Base-by-base conservation (phyloP, 2,888 invertebrate genomes). In the Ophion obscuratus region DNA sequence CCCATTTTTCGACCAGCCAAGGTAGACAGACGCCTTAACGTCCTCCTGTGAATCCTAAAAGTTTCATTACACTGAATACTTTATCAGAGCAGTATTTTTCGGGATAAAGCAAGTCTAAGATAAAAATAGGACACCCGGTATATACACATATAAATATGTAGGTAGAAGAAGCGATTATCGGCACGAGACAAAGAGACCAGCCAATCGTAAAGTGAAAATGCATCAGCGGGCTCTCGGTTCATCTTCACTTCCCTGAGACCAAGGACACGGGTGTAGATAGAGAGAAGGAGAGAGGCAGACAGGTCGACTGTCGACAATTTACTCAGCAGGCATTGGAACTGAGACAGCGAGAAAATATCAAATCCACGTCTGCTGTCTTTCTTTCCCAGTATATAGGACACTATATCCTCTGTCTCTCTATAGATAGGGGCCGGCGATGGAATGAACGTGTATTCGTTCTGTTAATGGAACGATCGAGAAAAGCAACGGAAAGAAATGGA, bases 141-240 rank as follows among this genome's bases (percentile, higher is more conserved):
- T 36, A 36, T 36, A 36, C 6, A 36, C 6, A 71, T 24, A 24
- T 47, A 14, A 14, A 47, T 47, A 47, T 47, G 44, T 74, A 79
- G 75, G 82, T 83, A 75, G 84, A 81, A 66, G 83, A 88, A 89
- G 88, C 90, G 88, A 89, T 91, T 91, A 90, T 86, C 86, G 88
- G 79, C 61, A 44, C 14, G 66, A 67, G 61, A 89, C 88, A 90
- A 91, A 91, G 88, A 83, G 86, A 78, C 75, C 89, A 73, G 84
- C 85, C 87, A 89, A 90, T 90, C 89, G 87, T 83, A 67, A 79
- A 85, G 84, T 82, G 85, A 87, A 87, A 82, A 84, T 74, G 83
- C 87, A 79, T 70, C 84, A 85, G 73, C 81, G 77, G 77, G 61
- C 79, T 70, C 62, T 61, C n/a, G 67, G 79, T 70, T 80, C 68